Evolutionary conservation across 1,140 invertebrate genomes (phyloP).

Genomic region (Aphaenogaster ashmeadi): DNA sequence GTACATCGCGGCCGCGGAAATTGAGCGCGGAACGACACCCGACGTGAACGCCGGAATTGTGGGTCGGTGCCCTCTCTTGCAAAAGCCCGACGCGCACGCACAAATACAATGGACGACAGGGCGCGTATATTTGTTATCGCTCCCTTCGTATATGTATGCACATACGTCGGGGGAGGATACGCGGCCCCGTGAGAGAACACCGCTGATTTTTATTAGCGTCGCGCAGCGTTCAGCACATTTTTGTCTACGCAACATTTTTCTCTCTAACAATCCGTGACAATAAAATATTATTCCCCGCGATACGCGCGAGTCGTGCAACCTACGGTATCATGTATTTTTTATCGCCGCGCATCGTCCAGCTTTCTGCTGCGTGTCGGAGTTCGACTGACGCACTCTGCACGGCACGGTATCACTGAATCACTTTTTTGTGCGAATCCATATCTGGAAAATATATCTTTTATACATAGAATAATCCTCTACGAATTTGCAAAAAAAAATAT

Average conservation of each 20-base stretch:
- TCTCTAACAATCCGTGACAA: constrained; percentile 55
- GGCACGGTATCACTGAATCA: neutral
- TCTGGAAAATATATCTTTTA: neutral
- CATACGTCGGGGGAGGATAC: neutral
- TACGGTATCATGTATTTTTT: constrained; percentile 33
- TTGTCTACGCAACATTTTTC: constrained; percentile 53
- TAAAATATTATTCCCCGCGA: constrained; percentile 53
- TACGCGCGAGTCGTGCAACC: neutral
- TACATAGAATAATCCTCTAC: neutral
- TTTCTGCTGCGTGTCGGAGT: constrained; percentile 27
- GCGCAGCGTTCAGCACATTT: constrained; percentile 44
- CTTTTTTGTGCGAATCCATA: neutral
- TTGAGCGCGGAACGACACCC: neutral
- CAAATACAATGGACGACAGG: constrained; percentile 1
- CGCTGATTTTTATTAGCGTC: constrained; percentile 60
- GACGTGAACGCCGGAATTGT: constrained; percentile 29
- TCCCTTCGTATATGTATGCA: neutral
- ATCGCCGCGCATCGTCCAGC: constrained; percentile 1
- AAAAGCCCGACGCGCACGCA: constrained; percentile 34
- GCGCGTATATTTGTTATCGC: constrained; percentile 39
- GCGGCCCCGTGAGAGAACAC: constrained; percentile 1
- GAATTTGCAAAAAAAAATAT: neutral
- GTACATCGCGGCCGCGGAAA: constrained; percentile 30
- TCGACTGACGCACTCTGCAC: neutral
- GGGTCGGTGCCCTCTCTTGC: neutral